phyloP scores from a whole-genome alignment of 2,888 invertebrate genomes.

The Agrotis exclamationis region DNA sequence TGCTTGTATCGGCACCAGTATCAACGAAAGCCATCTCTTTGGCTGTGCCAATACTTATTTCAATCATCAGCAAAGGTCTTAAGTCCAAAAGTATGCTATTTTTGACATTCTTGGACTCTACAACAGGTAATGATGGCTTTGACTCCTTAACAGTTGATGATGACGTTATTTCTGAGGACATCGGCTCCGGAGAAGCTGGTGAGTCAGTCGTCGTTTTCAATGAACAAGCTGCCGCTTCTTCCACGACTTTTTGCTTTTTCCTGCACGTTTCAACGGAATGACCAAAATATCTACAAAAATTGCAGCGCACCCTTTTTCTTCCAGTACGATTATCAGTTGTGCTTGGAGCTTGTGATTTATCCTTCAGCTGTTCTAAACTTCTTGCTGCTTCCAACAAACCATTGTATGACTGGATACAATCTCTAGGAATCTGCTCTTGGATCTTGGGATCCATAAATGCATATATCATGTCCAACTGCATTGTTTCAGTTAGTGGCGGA shows the following conservation, averaged over 20 bases:
- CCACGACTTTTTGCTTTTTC: constrained; percentile 39
- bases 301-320: constrained; percentile 42
- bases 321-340: constrained; percentile 5
- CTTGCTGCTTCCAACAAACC: constrained; percentile 55
- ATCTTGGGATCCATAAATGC: constrained; percentile 37
- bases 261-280: constrained; percentile 38
- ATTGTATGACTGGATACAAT: constrained; percentile 34
- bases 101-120: background rate
- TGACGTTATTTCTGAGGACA: background rate
- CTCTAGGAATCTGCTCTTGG: constrained; percentile 47
- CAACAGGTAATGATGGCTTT: background rate
- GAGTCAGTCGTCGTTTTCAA: background rate
- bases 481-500: constrained; percentile 38
- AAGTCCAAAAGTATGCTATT: background rate
- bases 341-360: background rate
- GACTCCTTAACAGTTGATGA: background rate
- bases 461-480: constrained; percentile 58
- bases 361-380: constrained; percentile 35
- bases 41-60: constrained; percentile 48
- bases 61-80: constrained; percentile 22
- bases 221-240: background rate
- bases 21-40: constrained; percentile 43
- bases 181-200: constrained; percentile 9
- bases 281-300: constrained; percentile 39
- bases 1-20: constrained; percentile 29